These are phyloP conservation scores for Catocala nupta DNA, from an alignment of 2,888 invertebrate genomes.

Conservation along the genomic window DNA sequence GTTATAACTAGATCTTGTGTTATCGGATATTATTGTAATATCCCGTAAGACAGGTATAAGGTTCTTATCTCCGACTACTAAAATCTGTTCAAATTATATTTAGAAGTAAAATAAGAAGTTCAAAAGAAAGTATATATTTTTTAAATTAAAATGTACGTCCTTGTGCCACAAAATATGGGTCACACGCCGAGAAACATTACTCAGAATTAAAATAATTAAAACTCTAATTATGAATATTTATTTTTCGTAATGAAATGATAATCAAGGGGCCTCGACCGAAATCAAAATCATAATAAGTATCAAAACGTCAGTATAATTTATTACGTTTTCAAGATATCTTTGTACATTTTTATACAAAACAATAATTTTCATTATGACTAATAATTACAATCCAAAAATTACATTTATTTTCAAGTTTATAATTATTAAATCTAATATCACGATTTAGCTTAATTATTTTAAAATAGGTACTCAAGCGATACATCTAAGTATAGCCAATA, in stretches of 20 bases:
- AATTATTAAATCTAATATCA: slow-evolving; percentile 86
- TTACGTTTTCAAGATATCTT: slow-evolving; percentile 85
- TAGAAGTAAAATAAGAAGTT: not conserved
- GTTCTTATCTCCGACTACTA: too few relatives aligned
- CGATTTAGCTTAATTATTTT: slow-evolving; percentile 86
- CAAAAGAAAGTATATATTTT: slow-evolving; percentile 9
- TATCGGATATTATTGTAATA: too few relatives aligned
- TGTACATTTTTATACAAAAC: slow-evolving; percentile 87
- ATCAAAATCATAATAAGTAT: slow-evolving; percentile 81
- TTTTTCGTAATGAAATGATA: slow-evolving; percentile 40
- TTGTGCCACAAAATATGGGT: not conserved
- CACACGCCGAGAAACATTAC: slow-evolving; percentile 18
- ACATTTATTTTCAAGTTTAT: slow-evolving; percentile 85
- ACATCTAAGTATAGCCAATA: slow-evolving; percentile 71
- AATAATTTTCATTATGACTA: slow-evolving; percentile 84
- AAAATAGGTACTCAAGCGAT: slow-evolving; percentile 81
- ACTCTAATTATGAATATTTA: slow-evolving; percentile 42
- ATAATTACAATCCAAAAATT: slow-evolving; percentile 87
- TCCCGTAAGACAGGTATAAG: too few relatives aligned
- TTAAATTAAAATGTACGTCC: slow-evolving; percentile 10
- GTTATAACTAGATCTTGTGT: too few relatives aligned
- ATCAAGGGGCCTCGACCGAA: slow-evolving; percentile 44
- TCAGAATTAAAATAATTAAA: slow-evolving; percentile 33
- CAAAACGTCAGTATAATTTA: slow-evolving; percentile 87
- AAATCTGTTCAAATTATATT: not conserved